Conservation (phyloP, 2,888 invertebrate genomes). For the Philereme transversata region DNA sequence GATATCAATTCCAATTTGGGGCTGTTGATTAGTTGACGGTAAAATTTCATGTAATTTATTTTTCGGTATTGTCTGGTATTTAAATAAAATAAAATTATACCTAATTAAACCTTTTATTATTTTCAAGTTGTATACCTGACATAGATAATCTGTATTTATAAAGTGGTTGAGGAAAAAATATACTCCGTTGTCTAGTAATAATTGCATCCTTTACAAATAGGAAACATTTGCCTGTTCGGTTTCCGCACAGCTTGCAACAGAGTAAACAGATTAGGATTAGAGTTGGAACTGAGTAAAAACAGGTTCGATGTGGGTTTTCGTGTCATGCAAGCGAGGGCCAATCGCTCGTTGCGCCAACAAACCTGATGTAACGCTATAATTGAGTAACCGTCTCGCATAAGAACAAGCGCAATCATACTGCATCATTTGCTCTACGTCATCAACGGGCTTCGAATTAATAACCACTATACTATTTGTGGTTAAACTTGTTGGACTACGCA, state of each 20-base stretch:
- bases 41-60: constrained; percentile 52
- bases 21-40: constrained; percentile 27
- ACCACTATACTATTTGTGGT: neutral
- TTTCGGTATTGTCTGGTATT: constrained; percentile 59
- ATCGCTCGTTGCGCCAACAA: constrained; percentile 48
- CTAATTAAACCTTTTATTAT: too few species aligned
- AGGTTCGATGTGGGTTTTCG: constrained; percentile 68
- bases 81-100: constrained; percentile 52
- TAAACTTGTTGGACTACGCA: too few species aligned
- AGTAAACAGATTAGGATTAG: constrained; percentile 23
- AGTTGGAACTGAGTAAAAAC: constrained; percentile 22
- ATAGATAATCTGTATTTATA: too few species aligned
- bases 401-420: constrained; percentile 53
- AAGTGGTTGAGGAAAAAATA: neutral
- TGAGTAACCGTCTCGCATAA: constrained; percentile 55
- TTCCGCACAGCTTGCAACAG: constrained; percentile 16
- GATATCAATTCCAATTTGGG: constrained; percentile 45
- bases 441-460: neutral
- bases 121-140: too few species aligned
- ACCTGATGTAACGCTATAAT: constrained; percentile 65
- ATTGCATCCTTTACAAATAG: constrained; percentile 8
- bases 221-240: constrained; percentile 8
- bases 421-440: constrained; percentile 52
- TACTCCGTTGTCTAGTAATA: neutral
- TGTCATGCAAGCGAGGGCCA: constrained; percentile 55